Base-by-base conservation (phyloP, 1,140 invertebrate species). In the Euwallacea fornicatus region DNA sequence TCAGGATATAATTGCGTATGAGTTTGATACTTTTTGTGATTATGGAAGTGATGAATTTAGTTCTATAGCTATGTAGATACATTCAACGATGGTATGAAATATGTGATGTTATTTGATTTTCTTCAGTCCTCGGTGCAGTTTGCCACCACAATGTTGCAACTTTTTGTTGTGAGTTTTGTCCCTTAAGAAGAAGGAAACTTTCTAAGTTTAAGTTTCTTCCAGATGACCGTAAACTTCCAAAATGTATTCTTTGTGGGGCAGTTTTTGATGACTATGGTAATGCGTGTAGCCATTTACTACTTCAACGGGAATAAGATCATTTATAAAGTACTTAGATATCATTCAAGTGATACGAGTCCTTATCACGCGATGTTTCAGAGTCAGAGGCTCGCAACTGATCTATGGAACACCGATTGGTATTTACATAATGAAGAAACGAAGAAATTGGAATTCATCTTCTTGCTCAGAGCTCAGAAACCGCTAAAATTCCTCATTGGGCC, bases 21-120 rank as follows among this genome's bases (percentile, higher is more conserved):
- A 16, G 4, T n/a, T 0, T 6, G 11, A 6, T 0, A 53, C 4
- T 53, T 53, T 53, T 53, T 53, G 8, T 53, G 6, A 53, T 11
- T 53, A n/a, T 53, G 15, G 4, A 4, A 15, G 11, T 53, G 15
- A 8, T 53, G 8, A 9, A 60, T 64, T 63, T 58, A 33, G 21
- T 33, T 33, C 21, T 33, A 4, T 33, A 68, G 60, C 6, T 72
- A 72, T 16, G 58, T 72, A 8, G 65, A 72, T 50, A 55, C 61
- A 2, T 72, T 72, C 46, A 72, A 72, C 41, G 42, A 67, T 54
- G 58, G 21, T 0, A 67, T 72, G 71, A 72, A 72, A 50, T 72
- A 72, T 46, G 66, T 72, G 6, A 72, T 72, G 64, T 15, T 72
- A 7, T 72, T 72, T 50, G 71, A 72, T 21, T 72, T 72, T 59